Evolutionary conservation across 2,797 vertebrate genomes (phyloP).

Genomic region (Limnodromus scolopaceus): DNA sequence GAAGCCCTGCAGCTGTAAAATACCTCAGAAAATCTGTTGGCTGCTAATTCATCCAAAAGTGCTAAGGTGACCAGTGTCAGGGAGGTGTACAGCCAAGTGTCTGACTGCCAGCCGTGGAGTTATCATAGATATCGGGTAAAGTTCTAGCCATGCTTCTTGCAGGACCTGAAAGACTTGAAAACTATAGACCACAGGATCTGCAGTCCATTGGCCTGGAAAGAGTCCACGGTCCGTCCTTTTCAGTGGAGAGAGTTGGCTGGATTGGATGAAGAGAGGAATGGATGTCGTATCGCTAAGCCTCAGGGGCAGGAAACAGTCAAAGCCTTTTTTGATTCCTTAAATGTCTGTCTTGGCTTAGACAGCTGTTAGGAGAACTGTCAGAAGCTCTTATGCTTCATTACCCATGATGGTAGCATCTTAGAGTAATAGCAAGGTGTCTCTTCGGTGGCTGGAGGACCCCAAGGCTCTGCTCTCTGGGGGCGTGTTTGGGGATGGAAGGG

Average conservation of each 20-base stretch:
- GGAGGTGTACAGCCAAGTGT: not conserved
- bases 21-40: not conserved
- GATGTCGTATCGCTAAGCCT: fast-evolving
- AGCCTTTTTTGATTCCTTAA: not conserved
- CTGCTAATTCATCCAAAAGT: not conserved
- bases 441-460: not conserved
- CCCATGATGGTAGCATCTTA: not conserved
- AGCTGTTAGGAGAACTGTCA: not conserved
- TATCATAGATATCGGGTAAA: not conserved
- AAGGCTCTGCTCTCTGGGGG: not conserved
- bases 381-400: not conserved
- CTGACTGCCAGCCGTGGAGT: not conserved
- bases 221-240: not conserved
- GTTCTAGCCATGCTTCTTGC: not conserved
- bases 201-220: not conserved
- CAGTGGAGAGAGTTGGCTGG: not conserved
- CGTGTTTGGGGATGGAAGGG: not conserved
- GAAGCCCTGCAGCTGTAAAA: constrained; percentile 27
- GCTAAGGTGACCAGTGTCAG: not conserved
- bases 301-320: not conserved
- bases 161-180: not conserved
- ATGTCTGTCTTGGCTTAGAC: not conserved
- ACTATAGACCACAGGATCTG: not conserved
- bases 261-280: not conserved
- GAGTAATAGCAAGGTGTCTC: not conserved